These are phyloP conservation scores for Zenarchopterus dispar DNA, from an alignment of 2,797 vertebrate species.

Conservation along the genomic window DNA sequence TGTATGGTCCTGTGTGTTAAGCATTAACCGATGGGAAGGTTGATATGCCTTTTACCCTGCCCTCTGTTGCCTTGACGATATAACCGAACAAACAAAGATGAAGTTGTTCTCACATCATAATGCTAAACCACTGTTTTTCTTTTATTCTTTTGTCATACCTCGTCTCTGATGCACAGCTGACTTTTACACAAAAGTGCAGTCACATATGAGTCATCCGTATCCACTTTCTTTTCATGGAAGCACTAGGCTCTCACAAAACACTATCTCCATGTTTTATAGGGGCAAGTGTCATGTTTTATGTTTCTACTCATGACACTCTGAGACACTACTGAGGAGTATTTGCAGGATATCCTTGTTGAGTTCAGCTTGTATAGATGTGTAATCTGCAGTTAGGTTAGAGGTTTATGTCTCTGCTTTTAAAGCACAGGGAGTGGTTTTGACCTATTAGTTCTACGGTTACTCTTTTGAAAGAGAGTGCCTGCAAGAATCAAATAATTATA, in stretches of 20 bases:
- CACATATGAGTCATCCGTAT: slow-evolving; percentile 39
- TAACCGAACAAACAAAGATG: slow-evolving; percentile 23
- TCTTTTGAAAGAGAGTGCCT: not conserved
- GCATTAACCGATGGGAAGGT: slow-evolving; percentile 36
- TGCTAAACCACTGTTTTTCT: slow-evolving; percentile 5
- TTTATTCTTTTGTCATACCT: slow-evolving; percentile 20
- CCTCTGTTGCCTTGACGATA: slow-evolving; percentile 28
- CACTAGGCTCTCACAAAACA: slow-evolving; percentile 34
- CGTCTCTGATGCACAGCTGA: slow-evolving; percentile 38
- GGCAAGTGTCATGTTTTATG: slow-evolving; percentile 29
- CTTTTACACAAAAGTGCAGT: slow-evolving; percentile 28
- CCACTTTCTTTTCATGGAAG: slow-evolving; percentile 44
- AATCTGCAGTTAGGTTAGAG: slow-evolving; percentile 35
- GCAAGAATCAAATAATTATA: not conserved
- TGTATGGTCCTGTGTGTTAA: slow-evolving; percentile 27
- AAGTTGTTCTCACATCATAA: slow-evolving; percentile 12
- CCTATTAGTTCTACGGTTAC: not conserved
- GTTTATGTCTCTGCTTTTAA: slow-evolving; percentile 11
- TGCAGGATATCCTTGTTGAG: slow-evolving; percentile 20
- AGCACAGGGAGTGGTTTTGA: not conserved
- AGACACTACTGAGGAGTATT: slow-evolving; percentile 3
- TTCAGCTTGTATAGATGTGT: slow-evolving; percentile 17
- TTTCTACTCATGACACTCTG: slow-evolving; percentile 29
- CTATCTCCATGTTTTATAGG: slow-evolving; percentile 38
- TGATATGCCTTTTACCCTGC: slow-evolving; percentile 15